Conservation (phyloP, 2,888 invertebrate genomes). For the Molanna angustata region DNA sequence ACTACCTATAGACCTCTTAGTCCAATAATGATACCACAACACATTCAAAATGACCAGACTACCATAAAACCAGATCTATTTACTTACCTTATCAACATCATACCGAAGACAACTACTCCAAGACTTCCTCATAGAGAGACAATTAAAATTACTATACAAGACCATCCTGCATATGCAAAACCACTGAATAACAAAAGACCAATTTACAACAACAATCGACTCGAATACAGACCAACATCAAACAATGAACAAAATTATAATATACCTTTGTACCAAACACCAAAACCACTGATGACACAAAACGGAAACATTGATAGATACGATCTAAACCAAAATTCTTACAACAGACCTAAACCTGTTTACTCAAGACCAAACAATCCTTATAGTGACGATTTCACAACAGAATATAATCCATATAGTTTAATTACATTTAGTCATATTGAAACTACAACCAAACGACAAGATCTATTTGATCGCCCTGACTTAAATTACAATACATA, state of each 20-base stretch:
- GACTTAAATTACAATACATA: slow-evolving; percentile 30
- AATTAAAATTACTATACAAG: slow-evolving; percentile 39
- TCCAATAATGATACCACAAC: too few relatives aligned
- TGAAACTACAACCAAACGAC: slow-evolving; percentile 39
- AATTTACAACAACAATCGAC: slow-evolving; percentile 19
- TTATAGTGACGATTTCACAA: slow-evolving; percentile 35
- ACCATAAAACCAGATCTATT: slow-evolving; percentile 53
- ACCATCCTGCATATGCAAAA: slow-evolving; percentile 5
- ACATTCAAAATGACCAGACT: slow-evolving; percentile 12
- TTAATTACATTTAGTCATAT: slow-evolving; percentile 53
- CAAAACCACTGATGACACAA: too few relatives aligned
- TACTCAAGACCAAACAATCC: slow-evolving; percentile 21
- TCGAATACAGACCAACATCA: slow-evolving; percentile 25
- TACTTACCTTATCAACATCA: slow-evolving; percentile 54
- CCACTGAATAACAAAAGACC: slow-evolving; percentile 25
- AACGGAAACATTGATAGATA: slow-evolving; percentile 7
- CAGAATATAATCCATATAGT: slow-evolving; percentile 47
- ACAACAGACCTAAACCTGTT: slow-evolving; percentile 13
- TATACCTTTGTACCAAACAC: too few relatives aligned
- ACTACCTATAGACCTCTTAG: slow-evolving; percentile 21
- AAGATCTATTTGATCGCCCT: slow-evolving; percentile 23
- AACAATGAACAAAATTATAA: slow-evolving; percentile 10
- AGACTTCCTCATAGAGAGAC: slow-evolving; percentile 44
- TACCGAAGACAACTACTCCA: slow-evolving; percentile 52
- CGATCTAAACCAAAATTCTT: slow-evolving; percentile 19